These are phyloP conservation scores for Tor tambroides DNA, from an alignment of 2,113 vertebrate species.

Conservation along the genomic window DNA sequence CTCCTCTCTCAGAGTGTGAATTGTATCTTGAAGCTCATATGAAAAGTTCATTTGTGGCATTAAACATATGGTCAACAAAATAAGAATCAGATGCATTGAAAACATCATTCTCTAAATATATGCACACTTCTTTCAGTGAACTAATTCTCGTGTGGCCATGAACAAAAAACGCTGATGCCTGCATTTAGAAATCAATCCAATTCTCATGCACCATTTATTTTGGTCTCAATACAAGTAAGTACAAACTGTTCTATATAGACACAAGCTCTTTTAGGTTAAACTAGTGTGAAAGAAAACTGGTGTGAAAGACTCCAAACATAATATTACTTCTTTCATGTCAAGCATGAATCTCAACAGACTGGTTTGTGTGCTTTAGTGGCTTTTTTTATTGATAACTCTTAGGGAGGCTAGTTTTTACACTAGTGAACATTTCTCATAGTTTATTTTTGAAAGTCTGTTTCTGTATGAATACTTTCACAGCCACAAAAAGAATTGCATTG, in stretches of 20 bases:
- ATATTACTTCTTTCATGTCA: background rate
- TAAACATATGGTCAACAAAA: conserved; percentile 53
- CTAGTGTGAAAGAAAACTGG: background rate
- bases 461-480: background rate
- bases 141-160: background rate
- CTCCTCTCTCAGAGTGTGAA: conserved; percentile 71
- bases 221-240: background rate
- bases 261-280: background rate
- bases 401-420: background rate
- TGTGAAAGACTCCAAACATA: background rate
- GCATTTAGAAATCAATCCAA: conserved; percentile 47
- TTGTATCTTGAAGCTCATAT: conserved; percentile 74
- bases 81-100: conserved; percentile 22
- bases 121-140: background rate
- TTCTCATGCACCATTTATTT: conserved; percentile 62
- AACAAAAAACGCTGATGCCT: background rate
- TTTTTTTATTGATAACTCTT: background rate
- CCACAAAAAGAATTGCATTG: background rate
- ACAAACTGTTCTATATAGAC: background rate
- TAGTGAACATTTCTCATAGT: too few species aligned
- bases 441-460: background rate
- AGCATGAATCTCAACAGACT: background rate
- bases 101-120: conserved; percentile 28
- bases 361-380: background rate
- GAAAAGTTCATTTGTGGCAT: conserved; percentile 46